These are phyloP conservation scores for Ceyx melanurus DNA, from an alignment of 2,113 vertebrate genomes.

Conservation along the genomic window DNA sequence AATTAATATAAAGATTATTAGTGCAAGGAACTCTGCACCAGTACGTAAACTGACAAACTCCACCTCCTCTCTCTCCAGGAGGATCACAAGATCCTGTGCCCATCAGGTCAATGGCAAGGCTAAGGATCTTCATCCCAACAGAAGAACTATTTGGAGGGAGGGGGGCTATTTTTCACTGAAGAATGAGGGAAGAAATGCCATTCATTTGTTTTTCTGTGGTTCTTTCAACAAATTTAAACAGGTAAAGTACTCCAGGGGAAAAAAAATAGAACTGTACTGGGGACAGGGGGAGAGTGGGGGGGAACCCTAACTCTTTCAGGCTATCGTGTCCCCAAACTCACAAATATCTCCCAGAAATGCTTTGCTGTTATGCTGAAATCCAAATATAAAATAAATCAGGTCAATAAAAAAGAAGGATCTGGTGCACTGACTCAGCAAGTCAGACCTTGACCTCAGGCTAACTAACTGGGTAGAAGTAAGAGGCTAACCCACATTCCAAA, in stretches of 20 bases:
- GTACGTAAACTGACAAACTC: neutral
- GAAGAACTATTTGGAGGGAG: neutral
- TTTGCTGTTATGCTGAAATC: constrained; percentile 19
- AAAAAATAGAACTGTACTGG: neutral
- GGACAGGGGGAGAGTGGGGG: fast-evolving
- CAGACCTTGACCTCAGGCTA: neutral
- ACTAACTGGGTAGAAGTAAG: neutral
- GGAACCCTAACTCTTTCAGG: neutral
- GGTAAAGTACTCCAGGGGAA: neutral
- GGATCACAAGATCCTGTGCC: neutral
- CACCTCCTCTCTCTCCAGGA: neutral
- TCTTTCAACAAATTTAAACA: neutral
- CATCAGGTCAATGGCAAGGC: neutral
- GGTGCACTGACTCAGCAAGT: neutral
- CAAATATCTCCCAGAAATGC: neutral
- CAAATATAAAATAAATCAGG: neutral
- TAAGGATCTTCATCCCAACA: neutral
- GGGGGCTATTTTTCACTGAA: neutral
- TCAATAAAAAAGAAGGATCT: neutral
- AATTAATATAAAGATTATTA: neutral
- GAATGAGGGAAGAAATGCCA: neutral
- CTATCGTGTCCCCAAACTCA: neutral
- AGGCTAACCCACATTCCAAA: neutral
- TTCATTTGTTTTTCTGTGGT: neutral
- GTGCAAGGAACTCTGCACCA: neutral